A percentile compares a stretch with the other conserved stretches of the same genome.
Conservation (phyloP, 2,797 vertebrate species). For the Bradypodion pumilum region DNA sequence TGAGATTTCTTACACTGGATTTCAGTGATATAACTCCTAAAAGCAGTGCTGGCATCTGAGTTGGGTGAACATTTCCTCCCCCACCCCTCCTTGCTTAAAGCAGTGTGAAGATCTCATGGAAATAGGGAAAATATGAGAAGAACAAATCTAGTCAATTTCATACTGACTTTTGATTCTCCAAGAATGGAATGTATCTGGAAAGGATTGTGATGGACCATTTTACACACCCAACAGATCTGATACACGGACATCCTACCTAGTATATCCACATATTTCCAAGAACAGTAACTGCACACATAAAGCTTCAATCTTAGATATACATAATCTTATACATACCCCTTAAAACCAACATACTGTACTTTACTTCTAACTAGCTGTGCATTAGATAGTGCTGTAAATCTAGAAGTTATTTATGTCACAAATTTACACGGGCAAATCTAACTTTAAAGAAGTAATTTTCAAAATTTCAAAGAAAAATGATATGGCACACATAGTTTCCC, state of each 20-base stretch:
- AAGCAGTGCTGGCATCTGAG: not conserved
- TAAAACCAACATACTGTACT: not conserved
- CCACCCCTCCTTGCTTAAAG: not conserved
- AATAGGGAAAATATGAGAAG: constrained; percentile 11
- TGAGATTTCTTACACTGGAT: constrained; percentile 13
- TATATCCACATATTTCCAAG: not conserved
- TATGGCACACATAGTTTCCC: not conserved
- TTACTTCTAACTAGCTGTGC: not conserved
- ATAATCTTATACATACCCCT: not conserved
- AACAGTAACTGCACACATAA: not conserved
- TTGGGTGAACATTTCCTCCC: not conserved
- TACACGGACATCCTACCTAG: too few species aligned
- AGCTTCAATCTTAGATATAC: not conserved
- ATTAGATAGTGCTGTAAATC: not conserved
- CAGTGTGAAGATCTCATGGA: not conserved
- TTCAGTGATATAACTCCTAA: constrained; percentile 5
- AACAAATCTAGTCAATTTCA: not conserved
- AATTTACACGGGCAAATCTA: not conserved
- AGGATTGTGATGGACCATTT: not conserved
- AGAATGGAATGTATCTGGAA: not conserved
- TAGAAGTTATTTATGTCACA: not conserved
- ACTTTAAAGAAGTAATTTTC: not conserved
- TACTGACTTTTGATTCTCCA: not conserved
- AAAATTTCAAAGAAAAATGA: not conserved
- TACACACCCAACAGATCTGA: not conserved